Evolutionary conservation across 2,797 vertebrate genomes (phyloP).

Genomic region (Myiothlypis chrysogaster): DNA sequence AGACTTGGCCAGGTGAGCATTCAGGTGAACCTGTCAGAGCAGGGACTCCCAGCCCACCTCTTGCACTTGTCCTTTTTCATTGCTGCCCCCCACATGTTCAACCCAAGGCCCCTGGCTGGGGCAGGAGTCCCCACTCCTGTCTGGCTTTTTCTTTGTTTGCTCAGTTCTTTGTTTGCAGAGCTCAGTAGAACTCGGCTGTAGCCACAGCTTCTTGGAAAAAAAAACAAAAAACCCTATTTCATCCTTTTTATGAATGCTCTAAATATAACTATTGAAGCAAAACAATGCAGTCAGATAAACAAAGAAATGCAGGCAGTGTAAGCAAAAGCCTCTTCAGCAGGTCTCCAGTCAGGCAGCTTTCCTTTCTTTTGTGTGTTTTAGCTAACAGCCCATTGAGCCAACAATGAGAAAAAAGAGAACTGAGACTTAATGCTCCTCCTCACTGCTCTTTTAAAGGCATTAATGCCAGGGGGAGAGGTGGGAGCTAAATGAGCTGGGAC

Average conservation of each 20-base stretch:
- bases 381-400: conserved; percentile 31
- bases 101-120: neutral
- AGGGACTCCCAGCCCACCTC: neutral
- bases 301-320: conserved; percentile 22
- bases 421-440: neutral
- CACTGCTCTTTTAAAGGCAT: neutral
- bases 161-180: neutral
- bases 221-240: neutral
- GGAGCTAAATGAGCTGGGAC: neutral
- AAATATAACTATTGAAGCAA: conserved; percentile 60
- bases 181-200: neutral
- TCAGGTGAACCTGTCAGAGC: neutral
- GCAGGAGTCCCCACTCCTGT: neutral
- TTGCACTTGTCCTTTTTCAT: neutral
- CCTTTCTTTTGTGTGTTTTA: conserved; percentile 47
- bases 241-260: conserved; percentile 32
- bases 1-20: neutral
- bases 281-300: conserved; percentile 51
- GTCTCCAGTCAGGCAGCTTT: conserved; percentile 40
- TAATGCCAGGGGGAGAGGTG: neutral
- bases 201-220: neutral
- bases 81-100: neutral
- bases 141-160: neutral
- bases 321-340: conserved; percentile 37
- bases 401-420: neutral